These are phyloP conservation scores for Eupsilia transversa DNA, from an alignment of 2,888 invertebrate genomes.

Conservation along the genomic window DNA sequence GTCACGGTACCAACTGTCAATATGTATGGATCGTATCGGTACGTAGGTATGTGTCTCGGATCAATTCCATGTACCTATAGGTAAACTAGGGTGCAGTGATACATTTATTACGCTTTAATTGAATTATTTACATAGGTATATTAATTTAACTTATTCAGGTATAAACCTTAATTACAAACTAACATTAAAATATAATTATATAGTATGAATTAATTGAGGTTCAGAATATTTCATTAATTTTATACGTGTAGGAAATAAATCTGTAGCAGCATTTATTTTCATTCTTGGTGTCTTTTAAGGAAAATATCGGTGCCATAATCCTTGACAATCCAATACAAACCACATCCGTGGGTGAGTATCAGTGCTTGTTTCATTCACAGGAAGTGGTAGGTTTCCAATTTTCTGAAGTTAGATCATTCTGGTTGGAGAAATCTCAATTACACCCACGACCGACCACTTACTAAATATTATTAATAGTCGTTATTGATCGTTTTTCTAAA, in stretches of 20 bases:
- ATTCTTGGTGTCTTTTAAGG: neutral
- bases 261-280: no score
- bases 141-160: no score
- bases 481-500: no score
- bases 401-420: neutral
- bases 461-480: no score
- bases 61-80: conserved; percentile 2
- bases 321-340: neutral
- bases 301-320: neutral
- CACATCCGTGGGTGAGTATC: neutral
- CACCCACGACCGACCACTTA: no score
- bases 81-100: neutral
- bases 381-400: neutral
- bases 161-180: no score
- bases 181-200: no score
- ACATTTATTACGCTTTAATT: conserved; percentile 15
- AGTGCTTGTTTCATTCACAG: neutral
- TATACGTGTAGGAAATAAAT: no score
- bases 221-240: neutral
- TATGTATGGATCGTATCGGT: conserved; percentile 27
- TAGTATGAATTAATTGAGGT: conserved; percentile 8
- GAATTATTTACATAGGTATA: no score
- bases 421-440: neutral
- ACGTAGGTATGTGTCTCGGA: conserved; percentile 17
- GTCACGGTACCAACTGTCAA: conserved; percentile 70